These are phyloP conservation scores for Antechinus flavipes DNA, from an alignment of 2,113 vertebrate species.

Conservation along the genomic window DNA sequence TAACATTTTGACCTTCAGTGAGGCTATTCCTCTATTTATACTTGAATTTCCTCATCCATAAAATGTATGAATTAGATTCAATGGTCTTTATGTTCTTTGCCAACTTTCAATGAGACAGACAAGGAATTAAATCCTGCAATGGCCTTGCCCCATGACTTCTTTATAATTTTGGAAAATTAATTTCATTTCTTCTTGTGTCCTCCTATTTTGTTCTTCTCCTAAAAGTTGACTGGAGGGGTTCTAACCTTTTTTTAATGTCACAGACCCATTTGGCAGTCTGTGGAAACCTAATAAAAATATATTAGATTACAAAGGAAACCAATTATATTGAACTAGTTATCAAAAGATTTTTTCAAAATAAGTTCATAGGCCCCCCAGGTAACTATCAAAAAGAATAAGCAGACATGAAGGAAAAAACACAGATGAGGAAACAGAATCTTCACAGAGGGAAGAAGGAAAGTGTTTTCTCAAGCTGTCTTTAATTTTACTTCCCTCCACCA, in stretches of 20 bases:
- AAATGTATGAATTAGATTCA: background rate
- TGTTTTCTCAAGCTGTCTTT: background rate
- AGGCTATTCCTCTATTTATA: background rate
- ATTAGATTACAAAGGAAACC: background rate
- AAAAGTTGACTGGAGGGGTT: background rate
- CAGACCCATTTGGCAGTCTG: background rate
- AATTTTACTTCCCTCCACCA: background rate
- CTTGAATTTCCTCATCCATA: background rate
- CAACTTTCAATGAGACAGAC: background rate
- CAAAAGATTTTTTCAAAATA: background rate
- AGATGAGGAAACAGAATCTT: background rate
- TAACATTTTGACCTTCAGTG: background rate
- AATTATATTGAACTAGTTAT: background rate
- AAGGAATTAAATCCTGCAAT: background rate
- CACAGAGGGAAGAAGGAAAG: background rate
- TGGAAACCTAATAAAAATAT: background rate
- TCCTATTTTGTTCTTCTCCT: background rate
- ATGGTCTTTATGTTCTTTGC: background rate
- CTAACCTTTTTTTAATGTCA: background rate
- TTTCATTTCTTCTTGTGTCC: background rate
- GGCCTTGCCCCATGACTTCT: background rate
- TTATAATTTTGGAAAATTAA: background rate
- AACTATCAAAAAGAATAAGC: background rate
- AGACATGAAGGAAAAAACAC: background rate
- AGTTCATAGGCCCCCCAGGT: background rate